A percentile compares a stretch with the other conserved stretches of the same genome.
Evolutionary conservation across 1,140 invertebrate species (phyloP).

Genomic region (Eciton burchellii): DNA sequence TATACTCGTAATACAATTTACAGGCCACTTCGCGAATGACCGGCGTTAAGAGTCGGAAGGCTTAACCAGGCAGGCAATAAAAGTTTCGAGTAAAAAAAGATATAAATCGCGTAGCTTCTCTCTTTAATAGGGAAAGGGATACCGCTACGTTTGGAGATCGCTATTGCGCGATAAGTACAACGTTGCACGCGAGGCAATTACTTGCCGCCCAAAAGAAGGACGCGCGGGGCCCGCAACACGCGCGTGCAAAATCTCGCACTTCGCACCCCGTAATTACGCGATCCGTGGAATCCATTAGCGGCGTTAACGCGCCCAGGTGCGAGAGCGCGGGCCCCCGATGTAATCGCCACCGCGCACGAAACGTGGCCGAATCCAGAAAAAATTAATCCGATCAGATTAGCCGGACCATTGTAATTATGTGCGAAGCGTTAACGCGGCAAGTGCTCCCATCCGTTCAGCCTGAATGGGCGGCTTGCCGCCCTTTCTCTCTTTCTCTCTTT

Average conservation of each 20-base stretch:
- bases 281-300: constrained; percentile 72
- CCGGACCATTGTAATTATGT: constrained; percentile 67
- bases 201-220: constrained; percentile 27
- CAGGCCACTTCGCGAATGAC: no score
- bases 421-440: constrained; percentile 67
- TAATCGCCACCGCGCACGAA: constrained; percentile 53
- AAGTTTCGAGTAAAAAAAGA: neutral
- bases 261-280: constrained; percentile 69
- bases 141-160: neutral
- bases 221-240: neutral
- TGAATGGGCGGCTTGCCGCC: constrained; percentile 44
- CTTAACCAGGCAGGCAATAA: neutral
- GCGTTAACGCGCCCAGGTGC: constrained; percentile 66
- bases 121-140: neutral
- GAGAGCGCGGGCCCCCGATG: constrained; percentile 59
- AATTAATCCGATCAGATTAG: constrained; percentile 73
- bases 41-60: no score
- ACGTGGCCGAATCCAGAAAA: constrained; percentile 50
- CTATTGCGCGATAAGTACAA: constrained; percentile 1
- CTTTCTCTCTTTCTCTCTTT: neutral
- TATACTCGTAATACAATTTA: no score
- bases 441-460: constrained; percentile 54
- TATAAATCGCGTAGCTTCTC: neutral
- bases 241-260: constrained; percentile 57
- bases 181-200: constrained; percentile 52